phyloP scores from a whole-genome alignment of 2,888 invertebrate genomes.

The Dione vanillae region DNA sequence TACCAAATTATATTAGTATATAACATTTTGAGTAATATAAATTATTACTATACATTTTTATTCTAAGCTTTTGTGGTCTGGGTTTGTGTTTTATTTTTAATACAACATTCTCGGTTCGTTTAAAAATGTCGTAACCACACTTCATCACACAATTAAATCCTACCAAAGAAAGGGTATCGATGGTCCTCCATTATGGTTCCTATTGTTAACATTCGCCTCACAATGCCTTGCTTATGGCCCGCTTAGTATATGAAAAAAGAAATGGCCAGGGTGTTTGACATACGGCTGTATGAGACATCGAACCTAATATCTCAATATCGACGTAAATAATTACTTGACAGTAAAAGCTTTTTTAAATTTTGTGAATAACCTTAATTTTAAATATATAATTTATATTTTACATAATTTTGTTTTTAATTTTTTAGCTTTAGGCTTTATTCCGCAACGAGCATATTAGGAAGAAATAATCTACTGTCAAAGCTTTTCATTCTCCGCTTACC shows the following conservation, averaged over 20 bases:
- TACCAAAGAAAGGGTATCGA: slow-evolving; percentile 81
- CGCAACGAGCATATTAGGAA: no score
- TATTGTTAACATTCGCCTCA: slow-evolving; percentile 80
- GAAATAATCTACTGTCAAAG: no score
- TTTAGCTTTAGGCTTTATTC: no score
- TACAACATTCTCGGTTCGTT: slow-evolving; percentile 41
- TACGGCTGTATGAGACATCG: slow-evolving; percentile 47
- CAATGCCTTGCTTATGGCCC: slow-evolving; percentile 81
- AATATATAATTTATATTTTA: not conserved
- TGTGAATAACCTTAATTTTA: no score
- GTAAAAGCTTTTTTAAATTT: no score
- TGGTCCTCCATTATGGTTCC: slow-evolving; percentile 76
- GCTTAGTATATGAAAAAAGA: slow-evolving; percentile 81
- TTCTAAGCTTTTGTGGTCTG: slow-evolving; percentile 36
- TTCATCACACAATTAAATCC: slow-evolving; percentile 83
- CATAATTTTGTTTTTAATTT: not conserved
- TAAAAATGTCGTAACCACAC: slow-evolving; percentile 79
- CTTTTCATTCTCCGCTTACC: no score
- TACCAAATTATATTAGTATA: not conserved
- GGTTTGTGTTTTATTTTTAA: slow-evolving; percentile 31
- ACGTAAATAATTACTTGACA: no score
- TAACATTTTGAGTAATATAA: not conserved
- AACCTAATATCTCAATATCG: no score
- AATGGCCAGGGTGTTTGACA: slow-evolving; percentile 65
- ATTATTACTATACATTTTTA: slow-evolving; percentile 19